Base-by-base conservation (phyloP, 2,888 invertebrate species). In the Phengaris alcon region DNA sequence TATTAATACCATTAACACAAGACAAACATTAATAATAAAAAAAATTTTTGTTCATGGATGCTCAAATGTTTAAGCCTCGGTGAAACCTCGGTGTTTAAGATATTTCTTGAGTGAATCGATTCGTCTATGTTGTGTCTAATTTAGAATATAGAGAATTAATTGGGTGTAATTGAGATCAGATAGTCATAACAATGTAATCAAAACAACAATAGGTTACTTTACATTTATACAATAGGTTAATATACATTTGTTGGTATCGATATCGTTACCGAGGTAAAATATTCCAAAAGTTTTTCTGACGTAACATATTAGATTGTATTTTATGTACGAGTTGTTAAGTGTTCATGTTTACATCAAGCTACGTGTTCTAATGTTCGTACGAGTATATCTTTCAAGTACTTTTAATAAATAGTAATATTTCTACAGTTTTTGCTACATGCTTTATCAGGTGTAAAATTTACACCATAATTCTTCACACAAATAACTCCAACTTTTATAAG, bases 141-240 rank as follows among this genome's bases (percentile, higher is more conserved):
- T 69, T 48, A 69, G 46, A 46, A 35, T 13, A 68, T 68, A 46
- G 44, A 68, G 12, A 64, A 68, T 68, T 68, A 48, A 68, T 69
- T 48, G 48, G 69, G 48, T 46, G 48, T 69, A 69, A 69, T 69
- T 69, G 69, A 69, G 69, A 69, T 69, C 69, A 69, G 48, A 69
- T 48, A 69, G 48, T 15, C 46, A 69, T 9, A 64, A 64, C 64
- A 64, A 64, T 64, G 12, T 12, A 64, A 64, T 12, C 64, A 64
- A 64, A 64, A 35, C 64, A 64, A 44, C 64, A 64, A 64, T 44
- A 35, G 35, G 35, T n/a, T n/a, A n/a, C n/a, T n/a, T n/a, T n/a
- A n/a, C n/a, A n/a, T n/a, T n/a, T n/a, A n/a, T n/a, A n/a, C n/a
- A n/a, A n/a, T n/a, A n/a, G n/a, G n/a, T n/a, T n/a, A n/a, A n/a